A percentile compares a stretch with the other conserved stretches of the same genome.
Evolutionary conservation across 2,888 invertebrate genomes (phyloP).

Genomic region (Hyalella azteca): DNA sequence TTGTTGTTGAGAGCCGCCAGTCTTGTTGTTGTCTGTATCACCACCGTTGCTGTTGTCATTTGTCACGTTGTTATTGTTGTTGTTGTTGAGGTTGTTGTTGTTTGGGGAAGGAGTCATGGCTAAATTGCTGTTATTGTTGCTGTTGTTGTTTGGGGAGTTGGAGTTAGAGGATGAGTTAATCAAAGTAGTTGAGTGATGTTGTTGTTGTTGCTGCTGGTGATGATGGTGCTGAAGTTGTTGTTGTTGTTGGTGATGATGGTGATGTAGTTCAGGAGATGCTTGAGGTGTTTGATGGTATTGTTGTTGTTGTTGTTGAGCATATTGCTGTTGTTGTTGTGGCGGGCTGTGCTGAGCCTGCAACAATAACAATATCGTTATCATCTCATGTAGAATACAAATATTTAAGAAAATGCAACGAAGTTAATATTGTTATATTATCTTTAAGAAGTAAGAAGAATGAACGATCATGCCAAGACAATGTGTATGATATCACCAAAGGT

Average conservation of each 20-base stretch:
- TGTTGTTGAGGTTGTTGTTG: conserved; percentile 38
- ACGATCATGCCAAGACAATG: no score
- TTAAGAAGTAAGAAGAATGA: no score
- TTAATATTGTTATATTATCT: no score
- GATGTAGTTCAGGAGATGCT: conserved; percentile 43
- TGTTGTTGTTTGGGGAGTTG: neutral
- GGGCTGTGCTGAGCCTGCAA: conserved; percentile 41
- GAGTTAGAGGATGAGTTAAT: conserved; percentile 19
- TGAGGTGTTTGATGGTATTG: conserved; percentile 39
- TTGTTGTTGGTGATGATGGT: conserved; percentile 45
- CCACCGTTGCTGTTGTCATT: neutral
- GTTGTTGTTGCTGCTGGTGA: neutral
- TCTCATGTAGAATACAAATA: no score
- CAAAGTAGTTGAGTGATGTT: neutral
- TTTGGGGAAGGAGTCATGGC: neutral
- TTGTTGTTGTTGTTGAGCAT: conserved; percentile 46
- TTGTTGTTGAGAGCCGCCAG: conserved; percentile 24
- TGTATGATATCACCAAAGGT: no score
- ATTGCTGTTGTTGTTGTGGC: conserved; percentile 47
- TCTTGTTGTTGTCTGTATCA: neutral
- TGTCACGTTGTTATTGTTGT: neutral
- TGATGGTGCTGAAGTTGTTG: neutral
- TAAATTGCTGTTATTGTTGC: neutral
- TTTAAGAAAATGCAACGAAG: no score
- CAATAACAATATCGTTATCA: neutral